phyloP scores from a whole-genome alignment of 2,888 invertebrate genomes.

The Phengaris arion region DNA sequence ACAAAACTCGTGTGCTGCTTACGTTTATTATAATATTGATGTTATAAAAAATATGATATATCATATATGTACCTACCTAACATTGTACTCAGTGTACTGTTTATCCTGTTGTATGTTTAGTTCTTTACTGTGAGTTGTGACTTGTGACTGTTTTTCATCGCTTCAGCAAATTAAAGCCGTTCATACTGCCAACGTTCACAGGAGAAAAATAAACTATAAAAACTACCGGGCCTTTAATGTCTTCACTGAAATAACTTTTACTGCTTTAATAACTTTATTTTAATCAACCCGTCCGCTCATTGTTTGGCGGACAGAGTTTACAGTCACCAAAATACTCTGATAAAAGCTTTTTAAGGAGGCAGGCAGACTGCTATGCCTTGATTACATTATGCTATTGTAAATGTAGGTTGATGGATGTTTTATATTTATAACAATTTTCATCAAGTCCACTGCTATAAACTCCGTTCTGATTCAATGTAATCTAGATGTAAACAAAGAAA shows the following conservation, averaged over 20 bases:
- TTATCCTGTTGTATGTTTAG: neutral
- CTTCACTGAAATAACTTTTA: constrained; percentile 25
- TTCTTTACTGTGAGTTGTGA: neutral
- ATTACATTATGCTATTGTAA: neutral
- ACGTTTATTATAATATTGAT: neutral
- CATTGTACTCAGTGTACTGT: neutral
- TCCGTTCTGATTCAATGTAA: no score
- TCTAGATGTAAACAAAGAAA: no score
- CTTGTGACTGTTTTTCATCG: constrained; percentile 11
- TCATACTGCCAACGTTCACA: neutral
- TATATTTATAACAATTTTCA: no score
- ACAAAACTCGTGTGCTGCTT: neutral
- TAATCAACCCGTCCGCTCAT: neutral
- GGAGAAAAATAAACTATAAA: constrained; percentile 7
- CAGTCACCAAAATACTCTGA: neutral
- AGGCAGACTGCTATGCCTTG: neutral
- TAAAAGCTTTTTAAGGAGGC: neutral
- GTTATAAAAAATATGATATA: no score
- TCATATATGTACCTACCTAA: no score
- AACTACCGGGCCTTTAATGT: constrained; percentile 20
- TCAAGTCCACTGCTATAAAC: no score
- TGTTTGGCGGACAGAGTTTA: neutral
- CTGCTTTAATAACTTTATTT: constrained; percentile 15
- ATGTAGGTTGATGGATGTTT: no score
- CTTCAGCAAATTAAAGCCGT: neutral